phyloP scores from a whole-genome alignment of 2,888 invertebrate species.

The Pseudococcus longispinus region DNA sequence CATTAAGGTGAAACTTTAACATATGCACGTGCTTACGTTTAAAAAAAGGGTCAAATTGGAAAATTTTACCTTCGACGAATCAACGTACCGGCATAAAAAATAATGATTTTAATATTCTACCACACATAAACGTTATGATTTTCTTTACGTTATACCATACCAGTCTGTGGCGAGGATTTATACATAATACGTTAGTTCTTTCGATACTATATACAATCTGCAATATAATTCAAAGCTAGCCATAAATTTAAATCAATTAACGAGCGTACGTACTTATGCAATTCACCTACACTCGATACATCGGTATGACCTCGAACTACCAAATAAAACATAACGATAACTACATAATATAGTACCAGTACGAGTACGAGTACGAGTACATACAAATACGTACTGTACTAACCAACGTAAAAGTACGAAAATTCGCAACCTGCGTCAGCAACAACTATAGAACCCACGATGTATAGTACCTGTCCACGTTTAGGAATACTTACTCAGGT shows the following conservation, averaged over 20 bases:
- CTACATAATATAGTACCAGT: neutral
- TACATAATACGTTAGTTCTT: neutral
- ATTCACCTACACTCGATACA: conserved; percentile 13
- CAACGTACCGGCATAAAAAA: neutral
- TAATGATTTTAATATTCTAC: neutral
- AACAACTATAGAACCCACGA: neutral
- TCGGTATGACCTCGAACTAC: neutral
- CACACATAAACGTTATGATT: neutral
- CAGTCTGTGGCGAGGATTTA: neutral
- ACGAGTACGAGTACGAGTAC: too few species aligned
- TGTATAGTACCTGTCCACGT: neutral
- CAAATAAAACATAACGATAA: conserved; percentile 16
- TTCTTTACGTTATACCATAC: neutral
- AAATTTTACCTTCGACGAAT: too few species aligned
- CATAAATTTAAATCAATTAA: conserved; percentile 34
- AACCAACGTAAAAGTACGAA: conserved; percentile 20
- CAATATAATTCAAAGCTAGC: neutral
- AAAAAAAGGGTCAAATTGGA: too few species aligned
- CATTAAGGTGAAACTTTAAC: too few species aligned
- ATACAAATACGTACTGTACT: too few species aligned
- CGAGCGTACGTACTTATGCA: conserved; percentile 22
- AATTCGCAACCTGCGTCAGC: conserved; percentile 18
- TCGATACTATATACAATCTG: neutral
- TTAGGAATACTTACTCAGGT: neutral
- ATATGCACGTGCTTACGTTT: too few species aligned